These are phyloP conservation scores for Carollia perspicillata DNA, from an alignment of 2,113 vertebrate species.

Conservation along the genomic window DNA sequence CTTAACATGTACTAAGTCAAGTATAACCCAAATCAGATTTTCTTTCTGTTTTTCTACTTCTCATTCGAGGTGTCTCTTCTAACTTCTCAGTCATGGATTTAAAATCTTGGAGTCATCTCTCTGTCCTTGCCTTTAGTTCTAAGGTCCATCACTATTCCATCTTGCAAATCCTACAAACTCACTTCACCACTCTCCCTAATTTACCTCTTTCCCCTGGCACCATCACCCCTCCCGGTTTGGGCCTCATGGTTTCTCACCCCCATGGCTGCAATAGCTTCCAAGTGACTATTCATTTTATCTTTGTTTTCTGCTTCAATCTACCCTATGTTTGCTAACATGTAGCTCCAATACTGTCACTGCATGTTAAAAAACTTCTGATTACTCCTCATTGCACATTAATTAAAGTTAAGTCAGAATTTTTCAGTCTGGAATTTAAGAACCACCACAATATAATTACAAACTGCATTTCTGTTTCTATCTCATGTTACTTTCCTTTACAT, in stretches of 20 bases:
- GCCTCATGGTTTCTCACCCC: neutral
- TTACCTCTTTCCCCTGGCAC: neutral
- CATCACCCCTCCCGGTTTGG: neutral
- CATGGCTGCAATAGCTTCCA: neutral
- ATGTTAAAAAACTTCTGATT: neutral
- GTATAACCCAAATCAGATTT: neutral
- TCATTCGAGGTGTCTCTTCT: neutral
- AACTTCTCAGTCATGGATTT: neutral
- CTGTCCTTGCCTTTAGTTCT: neutral
- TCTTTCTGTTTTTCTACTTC: neutral
- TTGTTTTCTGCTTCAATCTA: neutral
- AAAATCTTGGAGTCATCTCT: neutral
- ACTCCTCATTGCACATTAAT: neutral
- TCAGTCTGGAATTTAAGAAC: neutral
- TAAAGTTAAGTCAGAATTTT: neutral
- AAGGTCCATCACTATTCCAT: neutral
- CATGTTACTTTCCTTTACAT: neutral
- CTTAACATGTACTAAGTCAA: neutral
- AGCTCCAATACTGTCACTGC: neutral
- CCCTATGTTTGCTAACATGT: neutral
- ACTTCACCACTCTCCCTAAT: neutral
- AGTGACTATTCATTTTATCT: neutral
- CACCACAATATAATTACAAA: neutral
- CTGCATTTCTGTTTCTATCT: neutral
- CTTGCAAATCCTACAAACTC: neutral